Conservation (phyloP, 92 coral and sea anemone genomes). For the Siderastrea siderea region DNA sequence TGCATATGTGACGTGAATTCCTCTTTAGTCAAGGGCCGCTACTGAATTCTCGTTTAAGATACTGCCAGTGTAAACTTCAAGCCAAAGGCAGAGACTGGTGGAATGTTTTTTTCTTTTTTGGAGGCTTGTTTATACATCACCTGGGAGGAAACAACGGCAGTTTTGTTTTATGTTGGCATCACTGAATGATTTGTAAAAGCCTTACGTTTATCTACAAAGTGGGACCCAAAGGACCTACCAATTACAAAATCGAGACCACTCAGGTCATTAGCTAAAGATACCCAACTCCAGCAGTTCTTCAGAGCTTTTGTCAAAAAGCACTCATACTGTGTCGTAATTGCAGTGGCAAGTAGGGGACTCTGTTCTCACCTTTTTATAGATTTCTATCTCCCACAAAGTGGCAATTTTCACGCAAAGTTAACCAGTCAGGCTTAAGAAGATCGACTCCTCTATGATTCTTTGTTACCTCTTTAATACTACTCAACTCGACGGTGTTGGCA, state of each 20-base stretch:
- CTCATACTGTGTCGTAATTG: constrained; percentile 20
- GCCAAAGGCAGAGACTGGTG: no score
- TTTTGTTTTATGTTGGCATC: no score
- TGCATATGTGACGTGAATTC: constrained; percentile 3
- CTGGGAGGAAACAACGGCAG: no score
- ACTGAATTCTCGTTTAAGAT: background rate
- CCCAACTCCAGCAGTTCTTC: no score
- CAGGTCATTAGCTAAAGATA: background rate
- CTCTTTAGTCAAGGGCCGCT: background rate
- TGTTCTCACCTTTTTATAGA: constrained; percentile 43
- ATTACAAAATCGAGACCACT: no score
- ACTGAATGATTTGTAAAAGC: no score
- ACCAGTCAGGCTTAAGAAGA: background rate
- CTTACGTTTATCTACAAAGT: no score
- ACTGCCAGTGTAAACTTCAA: background rate
- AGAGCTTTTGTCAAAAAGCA: background rate
- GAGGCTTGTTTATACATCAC: background rate
- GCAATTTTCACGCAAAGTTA: constrained; percentile 17
- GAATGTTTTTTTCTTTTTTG: background rate
- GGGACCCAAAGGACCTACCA: no score
- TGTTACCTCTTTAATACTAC: background rate
- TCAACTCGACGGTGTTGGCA: background rate
- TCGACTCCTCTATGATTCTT: constrained; percentile 7
- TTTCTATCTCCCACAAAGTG: constrained; percentile 27
- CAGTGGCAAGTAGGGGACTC: constrained; percentile 29